These are phyloP conservation scores for Poecile montanus DNA, from an alignment of 2,797 vertebrate genomes.

Conservation along the genomic window DNA sequence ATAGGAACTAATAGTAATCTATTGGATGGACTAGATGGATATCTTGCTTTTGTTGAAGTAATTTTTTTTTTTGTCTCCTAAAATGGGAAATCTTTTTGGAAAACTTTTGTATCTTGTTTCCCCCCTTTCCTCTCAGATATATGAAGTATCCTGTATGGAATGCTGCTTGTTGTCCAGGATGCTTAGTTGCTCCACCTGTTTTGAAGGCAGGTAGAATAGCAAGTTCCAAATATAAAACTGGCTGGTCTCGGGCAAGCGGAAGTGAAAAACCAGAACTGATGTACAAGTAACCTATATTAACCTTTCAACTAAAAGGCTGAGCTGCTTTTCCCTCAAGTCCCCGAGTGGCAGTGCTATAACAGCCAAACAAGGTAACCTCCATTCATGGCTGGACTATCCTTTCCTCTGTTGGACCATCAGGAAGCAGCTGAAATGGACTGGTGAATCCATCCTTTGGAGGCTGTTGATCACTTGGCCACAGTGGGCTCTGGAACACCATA, in stretches of 20 bases:
- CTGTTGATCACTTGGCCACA: neutral
- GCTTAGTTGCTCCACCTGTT: neutral
- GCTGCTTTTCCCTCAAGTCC: neutral
- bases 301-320: neutral
- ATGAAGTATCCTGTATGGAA: neutral
- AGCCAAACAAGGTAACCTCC: neutral
- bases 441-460: neutral
- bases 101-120: neutral
- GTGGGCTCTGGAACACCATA: neutral
- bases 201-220: neutral
- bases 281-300: neutral
- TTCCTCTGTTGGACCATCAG: neutral
- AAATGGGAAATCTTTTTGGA: neutral
- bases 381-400: neutral
- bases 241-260: rapidly evolving
- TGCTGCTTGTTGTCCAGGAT: neutral
- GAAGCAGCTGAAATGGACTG: neutral
- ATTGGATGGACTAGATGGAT: neutral
- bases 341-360: neutral
- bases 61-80: neutral
- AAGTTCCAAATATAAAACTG: neutral
- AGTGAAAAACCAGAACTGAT: neutral
- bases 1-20: neutral
- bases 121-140: neutral
- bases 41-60: neutral